These are phyloP conservation scores for Ptilonorhynchus violaceus DNA, from an alignment of 2,113 vertebrate species.

Conservation along the genomic window DNA sequence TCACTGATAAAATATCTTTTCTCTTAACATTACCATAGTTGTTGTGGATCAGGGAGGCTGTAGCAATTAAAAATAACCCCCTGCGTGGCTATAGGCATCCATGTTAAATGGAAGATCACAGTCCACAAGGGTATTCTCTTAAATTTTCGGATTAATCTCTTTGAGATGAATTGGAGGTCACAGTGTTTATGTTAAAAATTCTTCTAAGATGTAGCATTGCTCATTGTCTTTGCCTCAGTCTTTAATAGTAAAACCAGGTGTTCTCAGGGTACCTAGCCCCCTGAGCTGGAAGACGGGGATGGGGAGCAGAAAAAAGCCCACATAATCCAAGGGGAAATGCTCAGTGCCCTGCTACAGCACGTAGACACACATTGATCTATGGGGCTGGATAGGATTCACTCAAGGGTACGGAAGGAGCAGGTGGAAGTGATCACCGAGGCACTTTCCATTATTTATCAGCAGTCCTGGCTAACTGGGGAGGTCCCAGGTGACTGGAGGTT, in stretches of 20 bases:
- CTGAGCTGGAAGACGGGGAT: not conserved
- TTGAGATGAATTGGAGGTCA: not conserved
- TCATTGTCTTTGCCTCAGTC: not conserved
- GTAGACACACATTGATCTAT: not conserved
- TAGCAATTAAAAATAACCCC: not conserved
- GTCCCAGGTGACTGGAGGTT: not conserved
- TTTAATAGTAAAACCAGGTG: not conserved
- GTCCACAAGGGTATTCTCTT: not conserved
- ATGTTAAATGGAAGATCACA: not conserved
- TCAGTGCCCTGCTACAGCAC: not conserved
- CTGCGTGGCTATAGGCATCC: rapidly evolving
- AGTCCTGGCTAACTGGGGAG: not conserved
- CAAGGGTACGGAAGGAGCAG: not conserved
- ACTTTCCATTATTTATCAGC: not conserved
- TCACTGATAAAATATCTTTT: not conserved
- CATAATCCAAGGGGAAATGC: not conserved
- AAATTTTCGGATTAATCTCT: not conserved
- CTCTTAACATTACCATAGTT: not conserved
- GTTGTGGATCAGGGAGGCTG: not conserved
- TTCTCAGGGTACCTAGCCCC: not conserved
- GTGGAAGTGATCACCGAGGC: not conserved
- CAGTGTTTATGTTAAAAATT: not conserved
- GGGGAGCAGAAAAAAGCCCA: not conserved
- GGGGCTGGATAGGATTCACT: too few relatives aligned
- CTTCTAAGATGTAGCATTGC: not conserved